Percentiles rank a stretch among this genome's conserved stretches.
Evolutionary conservation across 2,888 invertebrate genomes (phyloP).

Genomic region (Subacronicta megacephala): DNA sequence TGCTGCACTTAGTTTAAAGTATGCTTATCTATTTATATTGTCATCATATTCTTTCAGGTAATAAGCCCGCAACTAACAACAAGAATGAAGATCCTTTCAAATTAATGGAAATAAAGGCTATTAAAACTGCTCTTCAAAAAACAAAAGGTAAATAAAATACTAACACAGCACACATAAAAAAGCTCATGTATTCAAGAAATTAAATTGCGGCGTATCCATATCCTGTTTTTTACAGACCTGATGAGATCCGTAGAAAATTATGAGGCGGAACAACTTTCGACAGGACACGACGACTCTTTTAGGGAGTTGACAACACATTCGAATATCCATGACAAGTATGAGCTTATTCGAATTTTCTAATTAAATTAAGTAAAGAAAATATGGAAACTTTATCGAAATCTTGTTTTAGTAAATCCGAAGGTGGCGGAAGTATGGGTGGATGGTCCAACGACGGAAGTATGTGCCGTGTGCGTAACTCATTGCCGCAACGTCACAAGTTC

Average conservation of each 20-base stretch:
- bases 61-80: slow-evolving; percentile 76
- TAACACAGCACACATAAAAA: not conserved
- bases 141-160: slow-evolving; percentile 75
- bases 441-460: slow-evolving; percentile 86
- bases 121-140: slow-evolving; percentile 85
- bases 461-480: slow-evolving; percentile 82
- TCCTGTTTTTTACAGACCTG: slow-evolving; percentile 70
- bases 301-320: slow-evolving; percentile 78
- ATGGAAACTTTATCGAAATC: not conserved
- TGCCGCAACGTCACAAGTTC: slow-evolving; percentile 83
- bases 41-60: slow-evolving; percentile 62
- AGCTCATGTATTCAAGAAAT: no score
- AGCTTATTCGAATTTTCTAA: not conserved
- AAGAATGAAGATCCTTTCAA: slow-evolving; percentile 87
- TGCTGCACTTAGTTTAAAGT: no score
- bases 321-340: slow-evolving; percentile 84
- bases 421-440: slow-evolving; percentile 81
- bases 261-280: slow-evolving; percentile 76
- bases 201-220: not conserved
- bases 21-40: no score
- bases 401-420: slow-evolving; percentile 79
- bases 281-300: slow-evolving; percentile 76
- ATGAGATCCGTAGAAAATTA: slow-evolving; percentile 86
- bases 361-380: not conserved
- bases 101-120: slow-evolving; percentile 86